These are phyloP conservation scores for Seira sanloemensis DNA, from an alignment of 2,888 invertebrate species.

Conservation along the genomic window DNA sequence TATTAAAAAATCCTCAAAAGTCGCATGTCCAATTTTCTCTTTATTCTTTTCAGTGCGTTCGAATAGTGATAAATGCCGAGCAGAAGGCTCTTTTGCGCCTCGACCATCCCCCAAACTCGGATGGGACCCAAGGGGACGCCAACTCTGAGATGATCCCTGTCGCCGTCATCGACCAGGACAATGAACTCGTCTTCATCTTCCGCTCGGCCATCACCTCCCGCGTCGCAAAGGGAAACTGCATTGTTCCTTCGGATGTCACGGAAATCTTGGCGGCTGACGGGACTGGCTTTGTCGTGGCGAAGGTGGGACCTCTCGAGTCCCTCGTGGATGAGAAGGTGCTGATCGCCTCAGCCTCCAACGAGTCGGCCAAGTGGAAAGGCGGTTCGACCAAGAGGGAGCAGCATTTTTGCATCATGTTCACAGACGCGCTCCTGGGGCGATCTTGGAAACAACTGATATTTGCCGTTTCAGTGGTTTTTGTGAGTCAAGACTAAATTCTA, in stretches of 20 bases:
- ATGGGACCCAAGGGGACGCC: slow-evolving; percentile 26
- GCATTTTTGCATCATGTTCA: slow-evolving; percentile 27
- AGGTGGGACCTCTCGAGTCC: slow-evolving; percentile 28
- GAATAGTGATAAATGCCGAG: slow-evolving; percentile 34
- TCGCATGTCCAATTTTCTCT: neutral
- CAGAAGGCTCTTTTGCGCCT: slow-evolving; percentile 19
- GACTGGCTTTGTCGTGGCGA: slow-evolving; percentile 43
- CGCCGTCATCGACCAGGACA: slow-evolving; percentile 21
- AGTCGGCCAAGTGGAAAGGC: neutral
- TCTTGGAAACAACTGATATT: slow-evolving; percentile 40
- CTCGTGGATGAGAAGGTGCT: neutral
- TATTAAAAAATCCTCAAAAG: neutral
- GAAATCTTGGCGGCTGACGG: slow-evolving; percentile 49
- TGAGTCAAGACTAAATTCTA: neutral
- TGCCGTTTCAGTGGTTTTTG: slow-evolving; percentile 39
- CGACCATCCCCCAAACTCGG: slow-evolving; percentile 31
- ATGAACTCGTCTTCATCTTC: slow-evolving; percentile 36
- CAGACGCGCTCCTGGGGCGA: slow-evolving; percentile 22
- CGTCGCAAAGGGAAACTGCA: neutral
- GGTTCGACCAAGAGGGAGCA: neutral
- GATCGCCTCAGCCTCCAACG: neutral
- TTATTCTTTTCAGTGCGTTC: slow-evolving; percentile 17
- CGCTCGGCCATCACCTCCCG: neutral
- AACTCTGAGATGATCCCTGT: slow-evolving; percentile 27
- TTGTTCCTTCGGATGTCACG: neutral